These are phyloP conservation scores for Arothron firmamentum DNA, from an alignment of 2,113 vertebrate species.

Conservation along the genomic window DNA sequence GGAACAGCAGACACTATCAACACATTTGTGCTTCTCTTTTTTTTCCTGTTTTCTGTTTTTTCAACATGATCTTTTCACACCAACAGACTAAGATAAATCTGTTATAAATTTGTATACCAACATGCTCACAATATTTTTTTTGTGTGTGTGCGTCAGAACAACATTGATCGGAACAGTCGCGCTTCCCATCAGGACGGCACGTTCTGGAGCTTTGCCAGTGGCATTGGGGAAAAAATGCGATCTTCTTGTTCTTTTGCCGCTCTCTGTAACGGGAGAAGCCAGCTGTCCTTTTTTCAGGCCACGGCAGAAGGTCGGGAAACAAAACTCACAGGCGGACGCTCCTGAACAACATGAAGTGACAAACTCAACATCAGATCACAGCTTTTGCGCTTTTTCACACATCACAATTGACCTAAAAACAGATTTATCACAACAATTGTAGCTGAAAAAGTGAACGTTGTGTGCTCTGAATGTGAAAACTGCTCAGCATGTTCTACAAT, in stretches of 20 bases:
- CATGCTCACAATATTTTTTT: constrained; percentile 71
- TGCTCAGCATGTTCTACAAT: constrained; percentile 11
- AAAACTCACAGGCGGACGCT: constrained; percentile 38
- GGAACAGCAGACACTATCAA: constrained; percentile 73
- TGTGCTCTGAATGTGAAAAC: constrained; percentile 28
- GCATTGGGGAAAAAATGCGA: too few relatives aligned
- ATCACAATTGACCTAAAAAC: constrained; percentile 24
- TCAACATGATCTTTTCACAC: constrained; percentile 69
- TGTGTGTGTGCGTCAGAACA: constrained; percentile 41
- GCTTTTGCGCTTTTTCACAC: constrained; percentile 34
- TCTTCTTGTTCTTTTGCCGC: too few relatives aligned
- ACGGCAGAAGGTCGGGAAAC: constrained; percentile 25
- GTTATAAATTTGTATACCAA: constrained; percentile 71
- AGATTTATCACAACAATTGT: constrained; percentile 36
- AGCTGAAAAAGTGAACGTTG: constrained; percentile 21
- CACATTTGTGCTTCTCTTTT: constrained; percentile 73
- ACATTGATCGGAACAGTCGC: constrained; percentile 62
- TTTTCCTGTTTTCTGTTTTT: constrained; percentile 58
- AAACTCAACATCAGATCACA: constrained; percentile 25
- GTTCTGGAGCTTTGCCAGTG: constrained; percentile 42
- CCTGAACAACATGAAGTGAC: constrained; percentile 29
- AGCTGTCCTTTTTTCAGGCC: constrained; percentile 33
- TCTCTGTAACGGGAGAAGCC: neutral
- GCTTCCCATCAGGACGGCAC: constrained; percentile 35
- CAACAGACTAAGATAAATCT: constrained; percentile 72